Evolutionary conservation across 2,797 vertebrate species (phyloP).

Genomic region (Premnoplex brunnescens): DNA sequence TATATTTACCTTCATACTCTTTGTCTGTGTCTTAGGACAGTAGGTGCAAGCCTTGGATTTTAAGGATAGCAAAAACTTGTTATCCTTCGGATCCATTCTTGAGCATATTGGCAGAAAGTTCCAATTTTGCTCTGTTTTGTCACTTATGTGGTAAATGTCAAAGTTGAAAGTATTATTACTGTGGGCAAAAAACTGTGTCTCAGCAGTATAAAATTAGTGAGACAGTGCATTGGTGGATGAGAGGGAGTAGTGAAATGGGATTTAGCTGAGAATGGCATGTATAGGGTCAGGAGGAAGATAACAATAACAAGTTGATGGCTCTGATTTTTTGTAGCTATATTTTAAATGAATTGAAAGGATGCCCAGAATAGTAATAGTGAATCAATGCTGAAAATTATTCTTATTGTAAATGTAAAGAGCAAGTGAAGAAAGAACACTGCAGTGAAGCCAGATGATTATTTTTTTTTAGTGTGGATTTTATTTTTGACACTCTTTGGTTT

Average conservation of each 20-base stretch:
- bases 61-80: neutral
- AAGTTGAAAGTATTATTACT: neutral
- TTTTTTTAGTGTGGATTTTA: neutral
- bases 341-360: conserved; percentile 22
- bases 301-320: neutral
- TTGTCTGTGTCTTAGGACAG: neutral
- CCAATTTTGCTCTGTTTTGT: neutral
- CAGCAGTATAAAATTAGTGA: neutral
- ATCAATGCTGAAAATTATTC: conserved; percentile 47
- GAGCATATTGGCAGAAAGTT: neutral
- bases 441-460: neutral
- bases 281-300: neutral
- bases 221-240: neutral
- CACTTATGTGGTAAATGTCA: neutral
- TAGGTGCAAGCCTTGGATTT: neutral
- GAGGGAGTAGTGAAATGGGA: neutral
- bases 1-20: neutral
- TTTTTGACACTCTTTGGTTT: neutral
- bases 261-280: neutral
- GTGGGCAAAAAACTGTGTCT: neutral
- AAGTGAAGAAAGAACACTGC: neutral
- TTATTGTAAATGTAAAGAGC: conserved; percentile 42
- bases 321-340: conserved; percentile 9
- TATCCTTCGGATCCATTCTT: neutral
- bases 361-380: conserved; percentile 37